These are phyloP conservation scores for Echiichthys vipera DNA, from an alignment of 2,797 vertebrate genomes.

Conservation along the genomic window DNA sequence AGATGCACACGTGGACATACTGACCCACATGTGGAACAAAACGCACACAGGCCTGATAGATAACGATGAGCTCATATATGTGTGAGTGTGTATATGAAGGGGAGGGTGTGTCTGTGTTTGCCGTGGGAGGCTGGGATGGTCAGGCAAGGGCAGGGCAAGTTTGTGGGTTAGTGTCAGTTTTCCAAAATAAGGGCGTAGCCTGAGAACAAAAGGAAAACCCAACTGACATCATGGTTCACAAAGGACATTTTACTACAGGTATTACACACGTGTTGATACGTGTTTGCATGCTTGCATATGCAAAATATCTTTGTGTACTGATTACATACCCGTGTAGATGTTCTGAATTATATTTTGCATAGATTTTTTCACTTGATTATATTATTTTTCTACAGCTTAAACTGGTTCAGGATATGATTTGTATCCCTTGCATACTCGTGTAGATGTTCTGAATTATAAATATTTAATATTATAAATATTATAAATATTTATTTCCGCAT, in stretches of 20 bases:
- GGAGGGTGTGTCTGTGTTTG: slow-evolving; percentile 53
- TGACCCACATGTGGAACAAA: slow-evolving; percentile 9
- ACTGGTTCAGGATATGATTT: too few species aligned
- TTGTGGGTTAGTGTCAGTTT: slow-evolving; percentile 54
- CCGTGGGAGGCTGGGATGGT: slow-evolving; percentile 44
- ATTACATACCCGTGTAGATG: not conserved
- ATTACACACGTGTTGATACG: not conserved
- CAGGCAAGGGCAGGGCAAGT: slow-evolving; percentile 42
- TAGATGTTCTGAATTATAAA: too few species aligned
- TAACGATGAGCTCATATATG: slow-evolving; percentile 1
- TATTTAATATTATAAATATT: too few species aligned
- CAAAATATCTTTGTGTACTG: not conserved
- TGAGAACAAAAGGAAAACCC: slow-evolving; percentile 55
- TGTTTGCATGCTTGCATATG: slow-evolving; percentile 7
- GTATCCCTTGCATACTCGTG: too few species aligned
- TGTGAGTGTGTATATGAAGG: slow-evolving; percentile 17
- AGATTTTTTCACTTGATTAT: not conserved
- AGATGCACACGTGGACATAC: not conserved
- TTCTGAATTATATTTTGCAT: not conserved
- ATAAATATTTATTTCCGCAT: too few species aligned
- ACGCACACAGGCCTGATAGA: slow-evolving; percentile 10
- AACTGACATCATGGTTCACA: slow-evolving; percentile 56
- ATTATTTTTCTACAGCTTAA: not conserved
- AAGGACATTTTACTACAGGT: slow-evolving; percentile 15
- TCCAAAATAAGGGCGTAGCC: slow-evolving; percentile 68